Conservation (phyloP, 2,113 vertebrate species). For the Trichomycterus rosablanca region DNA sequence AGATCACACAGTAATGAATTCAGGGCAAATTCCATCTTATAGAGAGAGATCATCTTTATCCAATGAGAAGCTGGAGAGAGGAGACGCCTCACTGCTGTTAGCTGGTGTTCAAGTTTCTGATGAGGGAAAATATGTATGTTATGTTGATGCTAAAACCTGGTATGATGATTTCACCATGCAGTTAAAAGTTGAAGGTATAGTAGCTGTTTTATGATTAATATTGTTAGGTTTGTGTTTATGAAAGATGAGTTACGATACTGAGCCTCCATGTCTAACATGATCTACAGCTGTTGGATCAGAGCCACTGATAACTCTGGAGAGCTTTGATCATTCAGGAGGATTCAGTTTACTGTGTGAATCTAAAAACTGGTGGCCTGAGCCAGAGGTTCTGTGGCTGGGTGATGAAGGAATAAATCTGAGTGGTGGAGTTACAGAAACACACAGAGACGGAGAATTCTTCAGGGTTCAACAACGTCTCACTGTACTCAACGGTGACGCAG, state of each 20-base stretch:
- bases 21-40: slow-evolving; percentile 23
- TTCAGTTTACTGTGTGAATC: slow-evolving; percentile 4
- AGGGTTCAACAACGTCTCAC: background rate
- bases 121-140: background rate
- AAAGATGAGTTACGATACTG: too few species aligned
- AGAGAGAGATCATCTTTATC: slow-evolving; percentile 12
- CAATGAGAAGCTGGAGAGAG: background rate
- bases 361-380: background rate
- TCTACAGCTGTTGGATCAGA: background rate
- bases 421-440: background rate
- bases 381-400: background rate
- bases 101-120: background rate
- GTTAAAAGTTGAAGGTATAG: background rate
- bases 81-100: background rate
- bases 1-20: background rate
- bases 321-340: background rate
- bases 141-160: background rate
- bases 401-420: background rate
- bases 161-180: background rate
- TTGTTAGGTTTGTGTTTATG: too few species aligned
- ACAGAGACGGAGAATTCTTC: background rate
- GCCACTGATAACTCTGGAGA: slow-evolving; percentile 1
- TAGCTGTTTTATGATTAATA: too few species aligned
- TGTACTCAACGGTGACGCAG: background rate
- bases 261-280: background rate